phyloP scores from a whole-genome alignment of 2,888 invertebrate genomes.

The Drosophila algonquin region DNA sequence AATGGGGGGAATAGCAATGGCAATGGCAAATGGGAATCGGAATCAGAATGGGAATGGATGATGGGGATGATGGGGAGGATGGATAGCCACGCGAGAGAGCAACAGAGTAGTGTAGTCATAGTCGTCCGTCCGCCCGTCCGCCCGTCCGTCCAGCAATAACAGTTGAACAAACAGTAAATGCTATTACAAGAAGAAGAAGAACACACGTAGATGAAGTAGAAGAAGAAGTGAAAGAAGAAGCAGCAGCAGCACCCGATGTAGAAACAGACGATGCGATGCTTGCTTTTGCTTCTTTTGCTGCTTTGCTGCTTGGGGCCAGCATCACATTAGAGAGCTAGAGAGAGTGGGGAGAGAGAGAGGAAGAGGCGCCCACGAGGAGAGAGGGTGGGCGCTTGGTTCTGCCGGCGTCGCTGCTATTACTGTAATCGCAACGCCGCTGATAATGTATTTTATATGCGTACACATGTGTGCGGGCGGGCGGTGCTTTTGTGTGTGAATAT shows the following conservation, averaged over 20 bases:
- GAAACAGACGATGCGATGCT: conserved; percentile 38
- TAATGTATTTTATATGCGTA: conserved; percentile 43
- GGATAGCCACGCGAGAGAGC: conserved; percentile 26
- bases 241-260: conserved; percentile 10
- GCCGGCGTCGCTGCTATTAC: conserved; percentile 49
- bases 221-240: conserved; percentile 27
- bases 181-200: conserved; percentile 33
- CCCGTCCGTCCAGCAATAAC: conserved; percentile 50
- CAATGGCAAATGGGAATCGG: not conserved
- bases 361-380: conserved; percentile 1
- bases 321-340: conserved; percentile 20
- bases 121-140: conserved; percentile 27
- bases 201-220: conserved; percentile 11
- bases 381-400: conserved; percentile 50
- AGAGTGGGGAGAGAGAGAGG: conserved; percentile 10
- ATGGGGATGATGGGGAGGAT: not conserved
- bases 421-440: conserved; percentile 53
- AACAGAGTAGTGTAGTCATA: conserved; percentile 46
- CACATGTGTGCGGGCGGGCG: conserved; percentile 12
- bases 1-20: no score
- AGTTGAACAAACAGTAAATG: conserved; percentile 50
- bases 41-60: conserved; percentile 6
- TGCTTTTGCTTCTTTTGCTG: not conserved
- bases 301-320: conserved; percentile 4
- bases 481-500: conserved; percentile 6